phyloP scores from a whole-genome alignment of 2,113 vertebrate genomes.

The Centropristis striata region DNA sequence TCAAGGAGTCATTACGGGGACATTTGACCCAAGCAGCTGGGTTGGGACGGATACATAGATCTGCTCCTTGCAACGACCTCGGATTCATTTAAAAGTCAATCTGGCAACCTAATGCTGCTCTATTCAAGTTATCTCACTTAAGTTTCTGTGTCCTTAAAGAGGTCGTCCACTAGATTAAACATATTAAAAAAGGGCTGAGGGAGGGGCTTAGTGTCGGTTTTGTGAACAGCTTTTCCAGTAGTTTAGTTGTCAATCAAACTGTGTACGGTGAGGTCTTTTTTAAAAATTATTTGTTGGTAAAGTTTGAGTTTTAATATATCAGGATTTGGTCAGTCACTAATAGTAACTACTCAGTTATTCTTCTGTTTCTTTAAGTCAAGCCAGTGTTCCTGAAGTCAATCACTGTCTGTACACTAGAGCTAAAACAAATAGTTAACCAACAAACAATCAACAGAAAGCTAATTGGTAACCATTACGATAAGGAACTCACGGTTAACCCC shows the following conservation, averaged over 20 bases:
- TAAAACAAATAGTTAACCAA: neutral
- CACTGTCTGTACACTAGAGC: too few relatives aligned
- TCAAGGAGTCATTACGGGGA: conserved; percentile 46
- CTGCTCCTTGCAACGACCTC: conserved; percentile 29
- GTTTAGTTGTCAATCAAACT: neutral
- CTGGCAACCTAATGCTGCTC: conserved; percentile 22
- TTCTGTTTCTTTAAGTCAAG: neutral
- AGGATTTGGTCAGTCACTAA: neutral
- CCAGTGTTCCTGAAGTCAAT: neutral
- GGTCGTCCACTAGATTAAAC: neutral
- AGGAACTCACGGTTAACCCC: too few relatives aligned
- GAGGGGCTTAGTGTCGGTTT: neutral
- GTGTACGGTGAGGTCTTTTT: neutral
- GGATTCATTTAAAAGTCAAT: conserved; percentile 39
- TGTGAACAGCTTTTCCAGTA: conserved; percentile 1
- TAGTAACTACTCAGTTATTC: neutral
- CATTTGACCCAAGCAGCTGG: conserved; percentile 11
- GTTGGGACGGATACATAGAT: conserved; percentile 16
- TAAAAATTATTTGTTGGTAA: neutral
- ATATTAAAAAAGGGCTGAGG: neutral
- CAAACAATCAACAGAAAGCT: neutral
- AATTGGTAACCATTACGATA: too few relatives aligned
- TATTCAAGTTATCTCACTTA: neutral
- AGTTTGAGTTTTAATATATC: neutral
- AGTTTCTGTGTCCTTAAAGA: conserved; percentile 2